These are phyloP conservation scores for Sciaenops ocellatus DNA, from an alignment of 2,797 vertebrate species.

Conservation along the genomic window DNA sequence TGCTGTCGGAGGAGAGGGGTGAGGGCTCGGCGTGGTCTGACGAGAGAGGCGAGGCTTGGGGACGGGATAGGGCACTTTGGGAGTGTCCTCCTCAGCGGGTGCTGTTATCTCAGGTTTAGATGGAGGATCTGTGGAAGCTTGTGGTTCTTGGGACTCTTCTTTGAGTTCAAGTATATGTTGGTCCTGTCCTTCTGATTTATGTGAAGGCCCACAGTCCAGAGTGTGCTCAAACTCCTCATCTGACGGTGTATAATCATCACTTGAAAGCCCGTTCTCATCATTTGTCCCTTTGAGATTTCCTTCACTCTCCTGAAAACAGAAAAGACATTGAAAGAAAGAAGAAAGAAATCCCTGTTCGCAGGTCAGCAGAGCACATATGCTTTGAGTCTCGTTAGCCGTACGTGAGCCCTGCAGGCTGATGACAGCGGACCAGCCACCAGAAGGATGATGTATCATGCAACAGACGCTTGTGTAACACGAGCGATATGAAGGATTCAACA, in stretches of 20 bases:
- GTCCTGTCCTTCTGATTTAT: slow-evolving; percentile 29
- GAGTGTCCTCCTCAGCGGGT: slow-evolving; percentile 28
- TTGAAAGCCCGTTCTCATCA: slow-evolving; percentile 58
- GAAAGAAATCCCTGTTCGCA: background rate
- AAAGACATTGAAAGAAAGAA: background rate
- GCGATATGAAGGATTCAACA: slow-evolving; percentile 10
- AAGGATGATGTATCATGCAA: slow-evolving; percentile 34
- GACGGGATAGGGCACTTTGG: slow-evolving; percentile 45
- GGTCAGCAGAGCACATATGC: background rate
- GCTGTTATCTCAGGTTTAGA: background rate
- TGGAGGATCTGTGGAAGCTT: slow-evolving; percentile 1
- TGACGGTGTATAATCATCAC: slow-evolving; percentile 66
- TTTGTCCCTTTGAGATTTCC: slow-evolving; percentile 2
- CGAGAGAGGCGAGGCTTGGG: slow-evolving; percentile 77
- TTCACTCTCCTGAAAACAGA: slow-evolving; percentile 42
- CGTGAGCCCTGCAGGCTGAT: background rate
- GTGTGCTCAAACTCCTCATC: slow-evolving; percentile 69
- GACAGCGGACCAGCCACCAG: slow-evolving; percentile 22
- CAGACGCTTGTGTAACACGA: slow-evolving; percentile 39
- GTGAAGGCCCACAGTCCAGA: slow-evolving; percentile 54
- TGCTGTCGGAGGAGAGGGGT: slow-evolving; percentile 65
- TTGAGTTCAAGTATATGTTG: slow-evolving; percentile 14
- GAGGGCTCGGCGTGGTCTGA: slow-evolving; percentile 44
- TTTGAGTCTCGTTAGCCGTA: slow-evolving; percentile 9
- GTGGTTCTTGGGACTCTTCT: slow-evolving; percentile 32